A percentile compares a stretch with the other conserved stretches of the same genome.
Evolutionary conservation across 2,113 vertebrate genomes (phyloP).

Genomic region (Pseudorectes ferrugineus): DNA sequence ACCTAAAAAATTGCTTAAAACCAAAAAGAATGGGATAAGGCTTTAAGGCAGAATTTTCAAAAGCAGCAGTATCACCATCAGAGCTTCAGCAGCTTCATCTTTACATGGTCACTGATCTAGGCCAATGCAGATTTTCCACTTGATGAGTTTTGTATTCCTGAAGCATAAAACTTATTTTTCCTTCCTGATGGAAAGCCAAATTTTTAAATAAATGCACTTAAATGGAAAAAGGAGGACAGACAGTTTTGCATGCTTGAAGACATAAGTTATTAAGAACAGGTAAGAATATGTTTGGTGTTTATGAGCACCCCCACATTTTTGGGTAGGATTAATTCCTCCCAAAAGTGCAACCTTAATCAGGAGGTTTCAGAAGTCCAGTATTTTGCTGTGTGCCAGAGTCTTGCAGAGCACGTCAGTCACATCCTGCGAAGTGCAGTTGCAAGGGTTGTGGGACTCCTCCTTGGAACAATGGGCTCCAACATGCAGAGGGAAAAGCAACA

Average conservation of each 20-base stretch:
- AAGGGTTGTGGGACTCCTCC: not conserved
- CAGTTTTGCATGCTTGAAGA: not conserved
- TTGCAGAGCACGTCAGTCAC: not conserved
- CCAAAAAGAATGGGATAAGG: not conserved
- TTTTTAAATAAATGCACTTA: not conserved
- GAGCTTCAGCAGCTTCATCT: not conserved
- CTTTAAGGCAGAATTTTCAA: not conserved
- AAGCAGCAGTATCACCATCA: not conserved
- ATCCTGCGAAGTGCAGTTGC: not conserved
- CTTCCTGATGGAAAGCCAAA: not conserved
- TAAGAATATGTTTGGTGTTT: not conserved
- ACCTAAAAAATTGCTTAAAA: not conserved
- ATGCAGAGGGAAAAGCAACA: rapidly evolving
- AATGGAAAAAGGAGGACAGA: not conserved
- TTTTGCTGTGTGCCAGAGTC: not conserved
- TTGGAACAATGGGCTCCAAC: not conserved
- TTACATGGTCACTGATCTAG: not conserved
- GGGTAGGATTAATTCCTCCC: not conserved
- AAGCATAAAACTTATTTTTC: not conserved
- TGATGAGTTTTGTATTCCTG: not conserved
- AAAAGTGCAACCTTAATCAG: rapidly evolving
- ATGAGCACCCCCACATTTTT: not conserved
- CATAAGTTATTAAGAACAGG: not conserved
- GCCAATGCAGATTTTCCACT: not conserved
- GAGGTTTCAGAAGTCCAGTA: not conserved